Base-by-base conservation (phyloP, 2,797 vertebrate species). In the Staurois parvus region DNA sequence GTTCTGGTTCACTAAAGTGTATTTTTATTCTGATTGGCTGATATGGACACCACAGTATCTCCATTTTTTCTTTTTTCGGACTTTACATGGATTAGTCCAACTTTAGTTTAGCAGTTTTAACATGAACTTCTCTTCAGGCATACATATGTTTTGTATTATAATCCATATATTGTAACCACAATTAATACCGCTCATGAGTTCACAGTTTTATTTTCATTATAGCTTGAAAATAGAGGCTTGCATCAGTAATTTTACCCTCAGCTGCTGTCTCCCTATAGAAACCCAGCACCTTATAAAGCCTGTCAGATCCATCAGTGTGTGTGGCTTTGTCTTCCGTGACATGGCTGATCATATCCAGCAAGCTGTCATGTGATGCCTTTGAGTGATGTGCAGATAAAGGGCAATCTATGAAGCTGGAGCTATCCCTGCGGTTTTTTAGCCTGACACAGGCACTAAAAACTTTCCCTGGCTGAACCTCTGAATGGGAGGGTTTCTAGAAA, bases 71-170 rank as follows among this genome's bases (percentile, higher is more conserved):
- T 24, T 56, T 24, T 5, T 59, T 59, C 3, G 21, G 21, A 13
- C n/a, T 59, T 24, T 59, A 59, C 52, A 24, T 24, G n/a, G 7
- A 7, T 59, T 59, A n/a, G 19, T 21, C 52, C 21, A 59, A 13
- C 19, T 24, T 59, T 19, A 59, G 19, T 59, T 24, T 59, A 24
- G 21, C 21, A 59, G 52, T 42, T 37, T 73, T 64, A 48, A 17
- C 68, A 40, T 79, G 32, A 40, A 59, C 69, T 72, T 26, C 40
- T 28, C 2, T 76, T 12, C 45, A 68, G 74, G 30, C 34, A 52
- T 45, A 69, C 84, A 85, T 75, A 37, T 85, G 84, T 34, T 45
- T 68, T 40, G 26, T n/a, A 56, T 80, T 74, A 80, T 80, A 80
- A 32, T 73, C 12, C 29, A 48, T 86, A 72, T 72, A 66, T 37